phyloP scores from a whole-genome alignment of 1,140 invertebrate species.

The Saccostrea glomerata region DNA sequence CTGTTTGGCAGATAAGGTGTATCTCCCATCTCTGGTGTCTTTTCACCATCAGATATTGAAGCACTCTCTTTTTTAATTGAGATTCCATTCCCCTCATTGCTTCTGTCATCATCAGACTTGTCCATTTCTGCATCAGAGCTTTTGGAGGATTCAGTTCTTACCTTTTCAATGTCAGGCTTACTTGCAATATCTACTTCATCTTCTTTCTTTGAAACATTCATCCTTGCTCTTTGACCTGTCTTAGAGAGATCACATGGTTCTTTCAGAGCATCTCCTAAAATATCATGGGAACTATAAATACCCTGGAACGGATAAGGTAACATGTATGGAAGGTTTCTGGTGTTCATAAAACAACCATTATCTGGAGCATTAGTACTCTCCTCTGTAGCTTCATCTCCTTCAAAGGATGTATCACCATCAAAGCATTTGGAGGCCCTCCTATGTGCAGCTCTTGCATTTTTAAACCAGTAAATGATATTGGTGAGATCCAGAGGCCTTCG shows the following conservation, averaged over 20 bases:
- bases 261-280: slow-evolving; percentile 30
- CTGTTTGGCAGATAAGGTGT: slow-evolving; percentile 71
- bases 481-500: slow-evolving; percentile 95
- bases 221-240: slow-evolving; percentile 16
- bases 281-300: slow-evolving; percentile 40
- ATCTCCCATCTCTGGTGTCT: slow-evolving; percentile 15
- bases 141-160: not conserved
- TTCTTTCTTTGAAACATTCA: not conserved
- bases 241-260: slow-evolving; percentile 59
- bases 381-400: slow-evolving; percentile 68
- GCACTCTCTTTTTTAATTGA: slow-evolving; percentile 22
- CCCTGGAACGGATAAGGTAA: slow-evolving; percentile 58
- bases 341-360: slow-evolving; percentile 53
- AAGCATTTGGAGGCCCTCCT: slow-evolving; percentile 83
- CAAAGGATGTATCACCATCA: slow-evolving; percentile 69
- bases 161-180: not conserved
- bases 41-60: slow-evolving; percentile 25
- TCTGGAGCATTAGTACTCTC: slow-evolving; percentile 49
- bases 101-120: not conserved
- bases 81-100: slow-evolving; percentile 50
- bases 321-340: slow-evolving; percentile 65
- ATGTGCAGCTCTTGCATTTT: slow-evolving; percentile 96
- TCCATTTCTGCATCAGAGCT: slow-evolving; percentile 8
- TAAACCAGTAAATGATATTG: slow-evolving; percentile 99
- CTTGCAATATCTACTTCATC: slow-evolving; percentile 3